Evolutionary conservation across 2,888 invertebrate genomes (phyloP).

Genomic region (Pseudococcus longispinus): DNA sequence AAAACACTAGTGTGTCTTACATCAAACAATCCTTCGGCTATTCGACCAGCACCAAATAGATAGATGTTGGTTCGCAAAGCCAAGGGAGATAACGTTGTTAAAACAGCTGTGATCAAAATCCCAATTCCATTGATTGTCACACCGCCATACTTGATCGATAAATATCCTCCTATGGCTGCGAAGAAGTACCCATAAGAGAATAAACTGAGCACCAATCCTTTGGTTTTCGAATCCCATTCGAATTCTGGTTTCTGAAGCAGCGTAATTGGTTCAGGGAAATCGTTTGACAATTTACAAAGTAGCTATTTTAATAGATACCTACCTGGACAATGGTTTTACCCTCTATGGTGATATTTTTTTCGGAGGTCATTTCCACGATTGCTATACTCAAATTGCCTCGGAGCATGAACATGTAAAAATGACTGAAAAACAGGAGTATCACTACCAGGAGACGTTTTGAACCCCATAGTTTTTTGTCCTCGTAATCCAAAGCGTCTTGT

Average conservation of each 20-base stretch:
- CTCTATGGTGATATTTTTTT: background rate
- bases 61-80: slow-evolving; percentile 65
- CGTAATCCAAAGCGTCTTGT: background rate
- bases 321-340: background rate
- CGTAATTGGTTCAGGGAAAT: background rate
- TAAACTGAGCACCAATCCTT: slow-evolving; percentile 81
- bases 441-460: slow-evolving; percentile 72
- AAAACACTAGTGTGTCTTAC: slow-evolving; percentile 63
- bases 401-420: slow-evolving; percentile 82
- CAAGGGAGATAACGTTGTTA: slow-evolving; percentile 81
- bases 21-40: slow-evolving; percentile 82
- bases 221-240: slow-evolving; percentile 79
- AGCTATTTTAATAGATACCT: too few relatives aligned
- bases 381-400: slow-evolving; percentile 92
- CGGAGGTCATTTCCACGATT: slow-evolving; percentile 85
- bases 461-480: background rate
- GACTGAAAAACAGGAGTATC: slow-evolving; percentile 80
- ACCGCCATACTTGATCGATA: slow-evolving; percentile 84
- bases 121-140: slow-evolving; percentile 78
- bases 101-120: slow-evolving; percentile 76
- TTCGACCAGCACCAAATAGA: slow-evolving; percentile 74
- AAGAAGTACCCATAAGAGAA: slow-evolving; percentile 89
- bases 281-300: too few relatives aligned
- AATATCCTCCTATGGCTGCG: slow-evolving; percentile 84
- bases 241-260: slow-evolving; percentile 72